Evolutionary conservation across 2,797 vertebrate genomes (phyloP).

Genomic region (Oreochromis grahami): DNA sequence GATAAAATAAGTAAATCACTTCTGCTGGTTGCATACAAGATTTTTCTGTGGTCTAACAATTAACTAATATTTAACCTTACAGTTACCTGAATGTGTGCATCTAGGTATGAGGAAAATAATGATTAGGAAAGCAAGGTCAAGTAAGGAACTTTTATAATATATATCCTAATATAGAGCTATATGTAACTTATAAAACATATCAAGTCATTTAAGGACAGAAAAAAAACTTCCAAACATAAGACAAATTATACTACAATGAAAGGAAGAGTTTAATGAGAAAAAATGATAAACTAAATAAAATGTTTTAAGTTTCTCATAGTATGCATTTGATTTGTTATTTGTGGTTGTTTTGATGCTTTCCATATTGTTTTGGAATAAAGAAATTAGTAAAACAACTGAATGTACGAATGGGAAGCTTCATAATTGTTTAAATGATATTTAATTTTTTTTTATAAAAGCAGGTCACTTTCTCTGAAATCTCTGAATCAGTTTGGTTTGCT

Average conservation of each 20-base stretch:
- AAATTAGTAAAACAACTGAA: neutral
- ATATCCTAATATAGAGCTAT: neutral
- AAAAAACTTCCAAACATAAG: neutral
- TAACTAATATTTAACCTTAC: neutral
- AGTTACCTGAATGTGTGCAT: neutral
- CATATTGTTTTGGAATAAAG: neutral
- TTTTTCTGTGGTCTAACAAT: neutral
- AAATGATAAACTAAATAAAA: neutral
- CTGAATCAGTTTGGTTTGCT: neutral
- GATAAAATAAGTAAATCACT: neutral
- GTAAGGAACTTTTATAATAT: neutral
- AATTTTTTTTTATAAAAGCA: neutral
- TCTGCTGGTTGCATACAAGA: neutral
- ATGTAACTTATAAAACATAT: neutral
- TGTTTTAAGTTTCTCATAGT: neutral
- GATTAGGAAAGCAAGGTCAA: neutral
- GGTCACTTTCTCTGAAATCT: neutral
- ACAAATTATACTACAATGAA: neutral
- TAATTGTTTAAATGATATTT: neutral
- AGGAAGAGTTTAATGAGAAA: neutral
- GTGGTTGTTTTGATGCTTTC: neutral
- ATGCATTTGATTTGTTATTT: neutral
- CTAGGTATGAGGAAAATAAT: neutral
- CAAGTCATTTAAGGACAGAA: neutral
- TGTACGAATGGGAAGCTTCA: neutral